phyloP scores from a whole-genome alignment of 2,797 vertebrate species.

The Microctenopoma lineatum region DNA sequence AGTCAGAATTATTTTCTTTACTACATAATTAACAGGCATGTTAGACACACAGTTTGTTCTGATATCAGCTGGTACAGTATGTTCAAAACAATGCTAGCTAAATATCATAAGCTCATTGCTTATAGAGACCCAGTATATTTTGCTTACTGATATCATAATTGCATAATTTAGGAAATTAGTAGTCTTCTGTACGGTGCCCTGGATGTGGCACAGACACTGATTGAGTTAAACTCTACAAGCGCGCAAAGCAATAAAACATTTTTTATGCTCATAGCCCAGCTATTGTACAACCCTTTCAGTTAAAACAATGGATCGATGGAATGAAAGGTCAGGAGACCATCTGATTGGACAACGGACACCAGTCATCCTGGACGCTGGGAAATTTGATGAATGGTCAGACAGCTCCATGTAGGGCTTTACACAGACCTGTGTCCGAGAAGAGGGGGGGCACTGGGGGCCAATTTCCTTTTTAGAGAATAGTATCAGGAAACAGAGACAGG shows the following conservation, averaged over 20 bases:
- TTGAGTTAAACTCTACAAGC: conserved; percentile 40
- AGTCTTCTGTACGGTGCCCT: conserved; percentile 50
- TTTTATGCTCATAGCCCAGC: conserved; percentile 61
- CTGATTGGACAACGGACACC: conserved; percentile 75
- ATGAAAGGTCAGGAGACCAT: conserved; percentile 74
- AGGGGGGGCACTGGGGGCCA: conserved; percentile 62
- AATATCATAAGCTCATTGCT: background rate
- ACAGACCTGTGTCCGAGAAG: conserved; percentile 61
- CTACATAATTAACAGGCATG: too few relatives aligned
- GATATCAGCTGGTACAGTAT: too few relatives aligned
- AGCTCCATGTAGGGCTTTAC: conserved; percentile 66
- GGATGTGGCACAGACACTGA: conserved; percentile 41
- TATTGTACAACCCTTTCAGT: conserved; percentile 74
- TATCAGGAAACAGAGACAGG: conserved; percentile 89
- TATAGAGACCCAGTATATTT: conserved; percentile 29
- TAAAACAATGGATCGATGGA: conserved; percentile 81
- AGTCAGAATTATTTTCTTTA: background rate
- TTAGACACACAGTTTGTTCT: too few relatives aligned
- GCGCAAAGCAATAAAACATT: conserved; percentile 56
- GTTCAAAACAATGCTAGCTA: too few relatives aligned
- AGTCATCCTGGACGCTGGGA: conserved; percentile 82
- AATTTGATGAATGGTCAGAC: conserved; percentile 78
- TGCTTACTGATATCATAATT: conserved; percentile 7
- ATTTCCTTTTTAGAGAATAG: conserved; percentile 88
- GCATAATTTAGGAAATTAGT: too few relatives aligned